phyloP scores from a whole-genome alignment of 2,113 vertebrate genomes.

The Istiophorus platypterus region DNA sequence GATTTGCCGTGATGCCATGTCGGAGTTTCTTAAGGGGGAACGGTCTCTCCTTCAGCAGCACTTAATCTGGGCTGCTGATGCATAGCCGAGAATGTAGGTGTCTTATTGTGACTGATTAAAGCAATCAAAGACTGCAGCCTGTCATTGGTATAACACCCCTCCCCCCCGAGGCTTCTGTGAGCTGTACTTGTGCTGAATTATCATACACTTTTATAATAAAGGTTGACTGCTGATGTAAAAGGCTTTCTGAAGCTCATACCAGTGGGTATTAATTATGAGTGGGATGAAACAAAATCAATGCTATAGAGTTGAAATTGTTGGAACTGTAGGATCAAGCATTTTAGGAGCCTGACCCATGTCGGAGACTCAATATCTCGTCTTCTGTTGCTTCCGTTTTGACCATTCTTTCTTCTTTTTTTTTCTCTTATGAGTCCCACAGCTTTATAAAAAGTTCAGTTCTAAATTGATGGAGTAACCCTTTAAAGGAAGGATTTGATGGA shows the following conservation, averaged over 20 bases:
- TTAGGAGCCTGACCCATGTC: no score
- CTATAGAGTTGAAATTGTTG: not conserved
- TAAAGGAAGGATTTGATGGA: no score
- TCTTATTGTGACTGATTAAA: not conserved
- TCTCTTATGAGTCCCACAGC: no score
- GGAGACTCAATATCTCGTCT: no score
- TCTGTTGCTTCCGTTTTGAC: no score
- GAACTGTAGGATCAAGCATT: no score
- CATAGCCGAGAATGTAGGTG: constrained; percentile 9
- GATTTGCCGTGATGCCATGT: not conserved
- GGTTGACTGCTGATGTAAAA: not conserved
- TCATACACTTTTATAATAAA: not conserved
- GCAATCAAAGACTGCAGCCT: constrained; percentile 2
- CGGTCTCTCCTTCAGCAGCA: not conserved
- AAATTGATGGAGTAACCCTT: no score
- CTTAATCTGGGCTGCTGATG: not conserved
- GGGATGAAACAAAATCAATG: no score
- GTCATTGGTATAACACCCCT: no score
- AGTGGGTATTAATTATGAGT: no score
- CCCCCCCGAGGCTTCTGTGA: not conserved
- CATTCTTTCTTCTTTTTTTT: no score
- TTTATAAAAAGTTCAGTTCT: no score
- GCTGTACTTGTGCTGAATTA: not conserved
- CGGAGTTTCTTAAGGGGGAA: not conserved
- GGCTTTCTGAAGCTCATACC: not conserved